Evolutionary conservation across 2,113 vertebrate species (phyloP), one percentile per base, ranked within the genome.

Genomic region (Oriolus oriolus): DNA sequence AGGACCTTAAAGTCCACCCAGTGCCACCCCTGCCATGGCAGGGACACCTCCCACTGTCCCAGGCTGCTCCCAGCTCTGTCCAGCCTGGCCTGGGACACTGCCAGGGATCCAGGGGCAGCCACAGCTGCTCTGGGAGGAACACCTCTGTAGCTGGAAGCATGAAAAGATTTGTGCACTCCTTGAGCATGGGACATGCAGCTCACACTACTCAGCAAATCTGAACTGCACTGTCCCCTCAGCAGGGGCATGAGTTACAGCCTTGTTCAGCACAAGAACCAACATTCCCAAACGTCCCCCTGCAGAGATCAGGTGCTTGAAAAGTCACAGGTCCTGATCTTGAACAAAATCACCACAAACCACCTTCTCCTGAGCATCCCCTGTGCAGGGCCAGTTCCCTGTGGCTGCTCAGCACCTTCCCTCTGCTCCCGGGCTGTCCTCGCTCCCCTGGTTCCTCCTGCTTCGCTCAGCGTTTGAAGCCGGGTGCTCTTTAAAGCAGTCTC

Each of bases 111-210:
- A 50, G 68, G 17, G 59, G 31, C 50, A 88, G 65, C 30, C 66
- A 3, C 31, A 56, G 42, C 35, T 42, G 5, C 57, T 31, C 50
- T 50, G 76, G 57, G 31, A 16, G 63, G 1, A 39, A 18, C 45
- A 15, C 5, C 56, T 24, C 45, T 24, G n/a, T 1, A 13, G 47
- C 47, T 76, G 73, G 56, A 33, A 35, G 28, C 24, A 14, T 24
- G 0, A 5, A 10, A 47, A 33, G 65, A 4, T 95, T 11, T 26
- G 30, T 33, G 50, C 8, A 0, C 41, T 22, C n/a, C 74, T 1
- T 2, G 53, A 26, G 16, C 1, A 0, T 1, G 52, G 39, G 42
- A 12, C 71, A 7, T 0, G 0, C 50, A 37, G 37, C 4, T 4
- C 18, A 4, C 19, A 1, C 13, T 19, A 4, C 0, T 6, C 76